Base-by-base conservation (phyloP, 1,140 invertebrate genomes). In the Atta colombica region DNA sequence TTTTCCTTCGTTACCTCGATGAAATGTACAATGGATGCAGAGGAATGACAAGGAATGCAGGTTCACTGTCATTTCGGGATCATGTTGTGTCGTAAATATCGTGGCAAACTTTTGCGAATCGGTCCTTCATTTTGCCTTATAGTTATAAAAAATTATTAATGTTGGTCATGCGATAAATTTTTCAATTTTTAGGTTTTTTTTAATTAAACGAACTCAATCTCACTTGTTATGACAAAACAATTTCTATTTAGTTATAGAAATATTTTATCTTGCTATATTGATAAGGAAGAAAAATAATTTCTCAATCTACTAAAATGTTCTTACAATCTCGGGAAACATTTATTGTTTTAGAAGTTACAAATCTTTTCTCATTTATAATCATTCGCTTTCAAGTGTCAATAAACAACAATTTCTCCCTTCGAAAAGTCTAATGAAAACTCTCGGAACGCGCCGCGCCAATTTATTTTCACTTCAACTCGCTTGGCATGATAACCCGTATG, bases 381-480 rank as follows among this genome's bases (percentile, higher is more conserved):
- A 35, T 55, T 21, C 14, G 21, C 31, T 51, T 21, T 84, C 18
- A 51, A 84, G 72, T 74, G 39, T 75, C 80, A 58, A 63, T 65
- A 49, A 84, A 84, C 28, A 74, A 74, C 45, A 51, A 61, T 49
- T 75, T 61, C 28, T 75, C n/a, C 14, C 18, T 51, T 25, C 58
- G 25, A 6, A 63, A 49, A n/a, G 31, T 84, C 45, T 75, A 84
- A 75, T 60, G 68, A 82, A 49, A 74, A 25, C 39, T 63, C 55
- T 51, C 25, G 69, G 60, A n/a, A 45, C 53, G 53, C 39, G 68
- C 25, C 31, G 7, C 28, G 69, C 10, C 80, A 75, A 84, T 84
- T 84, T 84, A 84, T 84, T 84, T 84, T 51, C 80, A 84, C 80
- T 84, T 82, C 69, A 28, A 35, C 10, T 28, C 55, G 80, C 69